phyloP scores from a whole-genome alignment of 2,888 invertebrate genomes.

The Oscheius sp. region DNA sequence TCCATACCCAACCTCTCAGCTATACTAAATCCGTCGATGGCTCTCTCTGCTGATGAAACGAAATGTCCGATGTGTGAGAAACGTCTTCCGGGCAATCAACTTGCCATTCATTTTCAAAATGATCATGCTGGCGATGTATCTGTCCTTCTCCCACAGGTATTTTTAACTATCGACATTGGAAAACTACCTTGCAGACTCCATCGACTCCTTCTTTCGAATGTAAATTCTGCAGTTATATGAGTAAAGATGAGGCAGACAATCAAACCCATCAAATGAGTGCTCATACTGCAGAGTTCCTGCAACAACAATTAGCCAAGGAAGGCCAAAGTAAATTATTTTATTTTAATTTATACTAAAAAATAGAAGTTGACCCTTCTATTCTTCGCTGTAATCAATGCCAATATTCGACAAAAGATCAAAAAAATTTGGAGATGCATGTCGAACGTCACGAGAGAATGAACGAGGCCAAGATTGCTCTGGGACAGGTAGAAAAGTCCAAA shows the following conservation, averaged over 20 bases:
- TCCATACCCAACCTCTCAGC: background rate
- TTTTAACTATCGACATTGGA: background rate
- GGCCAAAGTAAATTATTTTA: constrained; percentile 29
- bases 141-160: background rate
- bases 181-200: constrained; percentile 13
- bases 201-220: constrained; percentile 20
- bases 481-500: background rate
- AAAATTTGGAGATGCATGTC: constrained; percentile 55
- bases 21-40: constrained; percentile 29
- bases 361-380: constrained; percentile 16
- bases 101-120: constrained; percentile 38
- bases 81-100: constrained; percentile 33
- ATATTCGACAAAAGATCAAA: constrained; percentile 43
- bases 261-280: constrained; percentile 31
- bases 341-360: too few species aligned
- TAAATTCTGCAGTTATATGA: constrained; percentile 22
- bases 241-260: constrained; percentile 22
- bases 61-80: constrained; percentile 49
- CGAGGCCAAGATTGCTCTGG: constrained; percentile 36
- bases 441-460: constrained; percentile 56
- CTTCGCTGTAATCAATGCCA: constrained; percentile 44
- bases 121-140: constrained; percentile 37
- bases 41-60: constrained; percentile 1
- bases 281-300: constrained; percentile 28
- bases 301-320: constrained; percentile 17